Evolutionary conservation across 2,113 vertebrate genomes (phyloP).

Genomic region (Cygnus atratus): DNA sequence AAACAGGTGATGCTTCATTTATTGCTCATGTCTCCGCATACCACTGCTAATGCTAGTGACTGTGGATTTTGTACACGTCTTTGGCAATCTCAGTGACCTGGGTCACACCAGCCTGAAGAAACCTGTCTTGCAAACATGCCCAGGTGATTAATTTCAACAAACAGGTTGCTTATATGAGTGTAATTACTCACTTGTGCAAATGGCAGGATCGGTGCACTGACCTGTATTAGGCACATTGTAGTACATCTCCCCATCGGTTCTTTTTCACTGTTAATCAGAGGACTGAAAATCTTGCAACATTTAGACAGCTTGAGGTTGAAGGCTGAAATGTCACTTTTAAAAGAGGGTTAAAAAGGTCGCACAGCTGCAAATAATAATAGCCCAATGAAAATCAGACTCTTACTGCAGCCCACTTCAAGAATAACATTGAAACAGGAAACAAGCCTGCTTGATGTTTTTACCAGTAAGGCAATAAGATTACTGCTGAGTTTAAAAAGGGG

Average conservation of each 20-base stretch:
- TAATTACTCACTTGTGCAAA: constrained; percentile 35
- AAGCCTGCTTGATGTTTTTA: constrained; percentile 77
- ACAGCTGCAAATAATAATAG: constrained; percentile 86
- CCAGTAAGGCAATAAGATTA: constrained; percentile 67
- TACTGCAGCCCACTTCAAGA: constrained; percentile 77
- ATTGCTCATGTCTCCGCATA: constrained; percentile 1
- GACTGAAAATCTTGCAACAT: constrained; percentile 68
- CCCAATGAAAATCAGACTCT: constrained; percentile 85
- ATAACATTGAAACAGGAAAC: constrained; percentile 83
- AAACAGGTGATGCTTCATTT: constrained; percentile 17
- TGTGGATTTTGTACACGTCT: not conserved
- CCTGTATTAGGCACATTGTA: constrained; percentile 35
- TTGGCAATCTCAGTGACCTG: constrained; percentile 12
- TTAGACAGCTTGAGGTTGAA: constrained; percentile 75
- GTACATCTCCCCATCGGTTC: constrained; percentile 4
- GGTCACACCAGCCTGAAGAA: constrained; percentile 23
- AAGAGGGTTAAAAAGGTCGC: constrained; percentile 81
- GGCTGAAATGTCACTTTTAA: constrained; percentile 84
- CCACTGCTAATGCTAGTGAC: rapidly evolving
- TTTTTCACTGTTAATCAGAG: constrained; percentile 63
- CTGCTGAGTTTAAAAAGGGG: constrained; percentile 53
- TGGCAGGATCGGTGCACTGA: constrained; percentile 26
- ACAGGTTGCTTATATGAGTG: constrained; percentile 26
- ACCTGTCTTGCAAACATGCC: constrained; percentile 12
- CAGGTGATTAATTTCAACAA: constrained; percentile 60